Conservation (phyloP, 2,797 vertebrate genomes). For the Neostethus bicornis region DNA sequence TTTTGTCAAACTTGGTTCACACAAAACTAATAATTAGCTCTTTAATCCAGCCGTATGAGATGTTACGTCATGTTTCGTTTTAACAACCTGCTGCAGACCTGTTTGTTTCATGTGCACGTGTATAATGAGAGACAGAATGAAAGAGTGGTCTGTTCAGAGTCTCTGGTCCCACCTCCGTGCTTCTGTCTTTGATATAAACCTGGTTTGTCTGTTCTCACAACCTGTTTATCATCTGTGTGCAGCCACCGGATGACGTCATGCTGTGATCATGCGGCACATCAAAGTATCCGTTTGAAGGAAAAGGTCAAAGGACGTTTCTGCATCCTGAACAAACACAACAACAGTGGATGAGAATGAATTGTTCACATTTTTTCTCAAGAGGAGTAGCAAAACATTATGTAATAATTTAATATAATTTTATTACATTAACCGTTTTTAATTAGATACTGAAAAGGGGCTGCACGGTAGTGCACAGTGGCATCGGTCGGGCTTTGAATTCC, state of each 20-base stretch:
- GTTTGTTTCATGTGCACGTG: background rate
- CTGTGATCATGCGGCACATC: conserved; percentile 23
- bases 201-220: conserved; percentile 2
- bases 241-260: background rate
- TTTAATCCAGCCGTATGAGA: background rate
- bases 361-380: background rate
- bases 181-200: conserved; percentile 42
- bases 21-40: background rate
- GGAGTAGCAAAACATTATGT: background rate
- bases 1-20: background rate
- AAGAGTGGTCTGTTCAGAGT: conserved; percentile 6
- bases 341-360: background rate
- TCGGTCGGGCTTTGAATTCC: too few species aligned
- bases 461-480: too few species aligned
- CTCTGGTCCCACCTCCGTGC: conserved; percentile 18
- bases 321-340: conserved; percentile 3
- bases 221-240: conserved; percentile 8
- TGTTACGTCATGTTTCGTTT: conserved; percentile 44
- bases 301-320: conserved; percentile 15
- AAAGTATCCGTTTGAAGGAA: conserved; percentile 35
- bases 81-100: conserved; percentile 6
- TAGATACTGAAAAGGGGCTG: too few species aligned
- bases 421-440: too few species aligned
- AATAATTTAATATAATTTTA: too few species aligned
- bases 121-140: background rate